Evolutionary conservation across 2,888 invertebrate species (phyloP), one percentile per base, ranked within the genome.

Genomic region (Dasypolia templi): DNA sequence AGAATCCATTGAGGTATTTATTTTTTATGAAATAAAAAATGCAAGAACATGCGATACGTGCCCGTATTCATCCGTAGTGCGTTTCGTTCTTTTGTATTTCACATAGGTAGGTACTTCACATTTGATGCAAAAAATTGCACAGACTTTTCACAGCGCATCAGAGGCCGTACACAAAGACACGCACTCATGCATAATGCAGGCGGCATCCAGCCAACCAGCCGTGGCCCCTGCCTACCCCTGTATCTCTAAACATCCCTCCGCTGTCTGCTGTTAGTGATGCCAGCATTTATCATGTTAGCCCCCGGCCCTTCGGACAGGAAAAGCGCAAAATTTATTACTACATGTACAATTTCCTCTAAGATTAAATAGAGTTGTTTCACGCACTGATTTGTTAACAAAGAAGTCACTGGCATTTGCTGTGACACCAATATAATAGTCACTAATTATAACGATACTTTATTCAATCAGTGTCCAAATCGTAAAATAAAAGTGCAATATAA

Each of bases 141-240:
- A 7, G 6, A 6, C 39, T 58, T n/a, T 75, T 56, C 66, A n/a
- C 22, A 26, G 39, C 3, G 26, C 14, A 12, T 4, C 6, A 22
- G 19, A 17, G 11, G n/a, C 74, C 3, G 19, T 29, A 26, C 22
- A 42, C 46, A 59, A 46, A 53, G 64, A n/a, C 39, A 35, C 26
- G 59, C 46, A 26, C 58, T 72, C 59, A 85, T 82, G 79, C 61
- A 79, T 85, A 75, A 84, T 85, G 83, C 76, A 84, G 22, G 14
- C 42, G 26, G 55, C 67, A 46, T 46, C 46, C 64, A 56, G 59
- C 70, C 35, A 67, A 39, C 59, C 55, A 17, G 35, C 58, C 71
- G 9, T 44, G 32, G 22, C 32, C 59, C 32, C 84, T 72, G 58
- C 51, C 73, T 65, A 55, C 66, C 63, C 67, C 39, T n/a, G 22